Evolutionary conservation across 1,140 invertebrate genomes (phyloP), one percentile per base, ranked within the genome.

Genomic region (Drosophila kohkoa): DNA sequence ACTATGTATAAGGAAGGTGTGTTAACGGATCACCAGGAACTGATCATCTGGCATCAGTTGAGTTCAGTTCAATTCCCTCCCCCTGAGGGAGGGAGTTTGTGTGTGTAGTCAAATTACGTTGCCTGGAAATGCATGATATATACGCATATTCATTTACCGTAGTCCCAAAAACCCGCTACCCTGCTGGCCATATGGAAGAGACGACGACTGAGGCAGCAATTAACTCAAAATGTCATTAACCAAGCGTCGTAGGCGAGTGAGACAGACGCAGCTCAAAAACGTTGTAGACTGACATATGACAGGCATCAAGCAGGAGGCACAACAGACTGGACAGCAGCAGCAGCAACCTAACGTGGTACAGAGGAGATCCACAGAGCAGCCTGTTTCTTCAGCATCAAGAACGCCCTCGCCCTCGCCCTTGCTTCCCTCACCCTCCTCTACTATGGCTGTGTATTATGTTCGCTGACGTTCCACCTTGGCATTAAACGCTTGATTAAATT

Each of bases 401-500:
- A 89, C 81, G 79, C 85, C 85, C 81, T 88, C 83, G 65, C 78
- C 74, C 60, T 68, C 52, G 38, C 46, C 59, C 60, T 71, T 3
- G 20, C 20, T 20, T 20, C 13, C 32, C 52, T 55, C 52, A 13
- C 30, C 28, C 8, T 13, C 52, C 30, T 6, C 35, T 75, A 15
- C 20, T 32, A 32, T 32, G 7, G 43, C 28, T 70, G 38, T 80
- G 77, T 83, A 90, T 81, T 81, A 79, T 87, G 51, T 89, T 89
- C 74, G 66, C 64, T 78, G 82, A 77, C 64, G 83, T 91, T 91
- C 88, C 88, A 91, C 82, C 89, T 79, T 79, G 81, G 81, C 85
- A 91, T 91, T 91, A 91, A 91, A 91, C 88, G 88, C 88, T 91
- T 91, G 88, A 91, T 91, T 91, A 91, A 91, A 91, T 91, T 91